Percentiles rank a stretch among this genome's conserved stretches.
These are phyloP conservation scores for Platycnemis pennipes DNA, from an alignment of 2,888 invertebrate genomes.

Conservation along the genomic window DNA sequence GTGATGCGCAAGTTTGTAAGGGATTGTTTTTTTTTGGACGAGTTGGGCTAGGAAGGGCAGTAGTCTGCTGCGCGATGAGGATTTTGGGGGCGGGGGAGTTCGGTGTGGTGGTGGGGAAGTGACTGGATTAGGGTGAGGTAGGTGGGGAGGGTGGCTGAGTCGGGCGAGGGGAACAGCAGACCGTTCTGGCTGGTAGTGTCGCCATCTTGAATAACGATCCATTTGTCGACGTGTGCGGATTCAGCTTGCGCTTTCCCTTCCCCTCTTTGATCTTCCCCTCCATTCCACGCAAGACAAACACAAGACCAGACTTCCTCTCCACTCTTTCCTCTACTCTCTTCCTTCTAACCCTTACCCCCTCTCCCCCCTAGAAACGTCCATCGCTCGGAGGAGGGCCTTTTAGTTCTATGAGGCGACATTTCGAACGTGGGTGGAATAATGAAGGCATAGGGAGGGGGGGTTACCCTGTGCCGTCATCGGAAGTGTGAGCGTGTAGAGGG, in stretches of 20 bases:
- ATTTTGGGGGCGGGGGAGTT: slow-evolving; percentile 73
- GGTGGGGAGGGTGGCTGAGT: slow-evolving; percentile 74
- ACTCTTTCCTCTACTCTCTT: background rate
- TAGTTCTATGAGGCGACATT: slow-evolving; percentile 62
- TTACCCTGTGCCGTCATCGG: slow-evolving; percentile 70
- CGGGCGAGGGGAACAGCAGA: slow-evolving; percentile 8
- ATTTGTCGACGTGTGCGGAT: slow-evolving; percentile 67
- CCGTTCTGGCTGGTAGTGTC: slow-evolving; percentile 30
- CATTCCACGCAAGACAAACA: background rate
- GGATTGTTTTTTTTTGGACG: slow-evolving; percentile 72
- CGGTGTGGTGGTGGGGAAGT: slow-evolving; percentile 75
- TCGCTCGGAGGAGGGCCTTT: slow-evolving; percentile 69
- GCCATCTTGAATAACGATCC: slow-evolving; percentile 72
- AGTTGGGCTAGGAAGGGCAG: slow-evolving; percentile 70
- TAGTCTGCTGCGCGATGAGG: background rate
- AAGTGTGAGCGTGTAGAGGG: slow-evolving; percentile 70
- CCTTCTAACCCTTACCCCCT: background rate
- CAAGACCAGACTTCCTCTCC: background rate
- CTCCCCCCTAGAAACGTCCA: slow-evolving; percentile 32
- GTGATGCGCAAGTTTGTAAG: slow-evolving; percentile 68
- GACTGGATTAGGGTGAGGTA: slow-evolving; percentile 76
- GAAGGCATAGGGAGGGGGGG: slow-evolving; percentile 68
- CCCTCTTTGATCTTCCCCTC: slow-evolving; percentile 62
- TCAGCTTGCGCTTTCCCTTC: slow-evolving; percentile 63
- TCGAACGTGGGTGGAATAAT: slow-evolving; percentile 57